A percentile compares a stretch with the other conserved stretches of the same genome.
Evolutionary conservation across 2,888 invertebrate genomes (phyloP).

Genomic region (Deilephila porcellus): DNA sequence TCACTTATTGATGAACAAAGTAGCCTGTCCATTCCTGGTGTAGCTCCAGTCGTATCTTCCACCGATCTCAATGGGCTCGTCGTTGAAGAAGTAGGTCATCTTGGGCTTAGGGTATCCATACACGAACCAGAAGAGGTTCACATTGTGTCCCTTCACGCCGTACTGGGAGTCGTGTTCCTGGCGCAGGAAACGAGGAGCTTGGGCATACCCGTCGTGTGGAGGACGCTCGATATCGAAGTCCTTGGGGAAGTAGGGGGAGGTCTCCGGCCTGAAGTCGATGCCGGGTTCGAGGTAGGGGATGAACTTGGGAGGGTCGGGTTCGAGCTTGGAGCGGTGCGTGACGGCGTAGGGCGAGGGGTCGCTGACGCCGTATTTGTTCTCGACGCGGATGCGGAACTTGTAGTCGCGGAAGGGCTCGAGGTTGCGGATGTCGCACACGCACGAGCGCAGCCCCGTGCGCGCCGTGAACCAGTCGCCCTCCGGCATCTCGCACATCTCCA

Average conservation of each 20-base stretch:
- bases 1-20: conserved; percentile 94
- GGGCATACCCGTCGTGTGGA: conserved; percentile 92
- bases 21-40: conserved; percentile 95
- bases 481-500: conserved; percentile 96
- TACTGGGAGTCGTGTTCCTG: conserved; percentile 95
- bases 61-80: conserved; percentile 91
- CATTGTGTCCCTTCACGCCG: conserved; percentile 96
- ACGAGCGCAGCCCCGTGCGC: conserved; percentile 93
- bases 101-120: conserved; percentile 98
- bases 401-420: conserved; percentile 97
- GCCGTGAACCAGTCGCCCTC: conserved; percentile 97
- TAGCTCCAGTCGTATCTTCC: conserved; percentile 94
- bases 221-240: conserved; percentile 97
- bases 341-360: conserved; percentile 97
- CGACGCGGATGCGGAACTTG: conserved; percentile 97
- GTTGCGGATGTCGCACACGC: conserved; percentile 95
- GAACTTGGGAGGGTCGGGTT: conserved; percentile 92
- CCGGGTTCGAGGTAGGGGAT: conserved; percentile 92
- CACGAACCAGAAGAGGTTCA: conserved; percentile 96
- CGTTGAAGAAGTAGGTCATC: conserved; percentile 95
- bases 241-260: conserved; percentile 94
- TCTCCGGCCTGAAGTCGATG: conserved; percentile 93
- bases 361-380: conserved; percentile 98
- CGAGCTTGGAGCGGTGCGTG: conserved; percentile 91
- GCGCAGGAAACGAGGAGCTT: conserved; percentile 94